Conservation (phyloP, 2,888 invertebrate genomes). For the Halocaridina rubra region DNA sequence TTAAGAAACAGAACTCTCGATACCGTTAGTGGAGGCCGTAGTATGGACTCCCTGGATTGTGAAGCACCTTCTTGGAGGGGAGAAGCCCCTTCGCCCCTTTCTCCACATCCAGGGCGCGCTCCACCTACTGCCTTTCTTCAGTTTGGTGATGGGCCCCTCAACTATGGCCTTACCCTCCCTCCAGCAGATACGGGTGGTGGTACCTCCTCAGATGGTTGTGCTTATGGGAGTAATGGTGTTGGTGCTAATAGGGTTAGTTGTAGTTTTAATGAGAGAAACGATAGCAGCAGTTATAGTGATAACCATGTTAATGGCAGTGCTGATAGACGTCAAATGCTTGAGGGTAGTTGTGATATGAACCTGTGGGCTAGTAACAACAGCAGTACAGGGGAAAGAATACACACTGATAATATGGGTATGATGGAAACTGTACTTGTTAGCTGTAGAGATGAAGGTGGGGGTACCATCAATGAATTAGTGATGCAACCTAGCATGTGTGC, state of each 20-base stretch:
- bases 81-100: slow-evolving; percentile 62
- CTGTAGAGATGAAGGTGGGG: slow-evolving; percentile 38
- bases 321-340: not conserved
- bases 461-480: slow-evolving; percentile 30
- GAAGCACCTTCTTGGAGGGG: slow-evolving; percentile 58
- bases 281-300: slow-evolving; percentile 6
- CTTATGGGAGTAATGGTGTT: slow-evolving; percentile 31
- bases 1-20: not conserved
- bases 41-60: slow-evolving; percentile 53
- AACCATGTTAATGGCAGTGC: slow-evolving; percentile 11
- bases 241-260: slow-evolving; percentile 29
- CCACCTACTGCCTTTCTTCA: slow-evolving; percentile 58
- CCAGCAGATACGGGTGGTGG: slow-evolving; percentile 12
- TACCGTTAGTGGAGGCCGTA: slow-evolving; percentile 25
- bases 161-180: slow-evolving; percentile 56
- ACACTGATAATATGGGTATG: slow-evolving; percentile 25
- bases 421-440: slow-evolving; percentile 40
- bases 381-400: not conserved
- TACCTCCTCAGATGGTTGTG: slow-evolving; percentile 38
- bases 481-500: slow-evolving; percentile 16
- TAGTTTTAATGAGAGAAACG: slow-evolving; percentile 7
- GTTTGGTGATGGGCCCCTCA: slow-evolving; percentile 59
- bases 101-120: slow-evolving; percentile 56
- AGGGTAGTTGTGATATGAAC: not conserved
- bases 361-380: slow-evolving; percentile 2